Evolutionary conservation across 2,888 invertebrate genomes (phyloP).

Genomic region (Margaritifera margaritifera): DNA sequence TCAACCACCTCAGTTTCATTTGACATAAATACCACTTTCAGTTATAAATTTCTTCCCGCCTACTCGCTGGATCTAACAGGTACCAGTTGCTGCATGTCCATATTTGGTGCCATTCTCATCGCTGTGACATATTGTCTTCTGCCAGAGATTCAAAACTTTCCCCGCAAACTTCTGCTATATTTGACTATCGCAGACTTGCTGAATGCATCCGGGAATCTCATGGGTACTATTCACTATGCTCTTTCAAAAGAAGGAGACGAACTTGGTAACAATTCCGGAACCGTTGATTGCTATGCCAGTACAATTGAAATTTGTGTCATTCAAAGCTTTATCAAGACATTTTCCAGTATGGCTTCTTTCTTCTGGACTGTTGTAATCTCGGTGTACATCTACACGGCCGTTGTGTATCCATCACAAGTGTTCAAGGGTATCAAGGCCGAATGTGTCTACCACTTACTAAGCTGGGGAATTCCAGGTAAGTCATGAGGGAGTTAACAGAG

Average conservation of each 20-base stretch:
- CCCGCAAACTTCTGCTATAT: conserved; percentile 15
- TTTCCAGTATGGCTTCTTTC: conserved; percentile 33
- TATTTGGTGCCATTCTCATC: conserved; percentile 15
- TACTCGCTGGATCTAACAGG: conserved; percentile 6
- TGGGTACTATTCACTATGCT: conserved; percentile 15
- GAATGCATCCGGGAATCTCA: conserved; percentile 7
- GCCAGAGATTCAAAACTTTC: conserved; percentile 1
- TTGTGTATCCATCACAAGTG: conserved; percentile 8
- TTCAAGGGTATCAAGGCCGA: conserved; percentile 2
- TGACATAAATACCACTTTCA: too few species aligned
- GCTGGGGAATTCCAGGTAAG: conserved; percentile 22
- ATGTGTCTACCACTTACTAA: conserved; percentile 7
- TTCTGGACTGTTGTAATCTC: conserved; percentile 32
- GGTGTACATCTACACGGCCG: conserved; percentile 17
- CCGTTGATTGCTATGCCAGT: background rate
- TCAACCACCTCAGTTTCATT: too few species aligned
- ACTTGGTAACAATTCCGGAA: too few species aligned
- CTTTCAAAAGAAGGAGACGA: background rate
- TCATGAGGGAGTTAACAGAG: background rate
- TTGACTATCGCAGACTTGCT: conserved; percentile 18
- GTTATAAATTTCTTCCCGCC: background rate
- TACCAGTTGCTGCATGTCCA: conserved; percentile 11
- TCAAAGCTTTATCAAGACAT: conserved; percentile 34
- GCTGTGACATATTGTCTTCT: conserved; percentile 14
- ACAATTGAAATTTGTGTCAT: conserved; percentile 22